Conservation (phyloP, 2,888 invertebrate genomes). For the Brachyopa scutellaris region DNA sequence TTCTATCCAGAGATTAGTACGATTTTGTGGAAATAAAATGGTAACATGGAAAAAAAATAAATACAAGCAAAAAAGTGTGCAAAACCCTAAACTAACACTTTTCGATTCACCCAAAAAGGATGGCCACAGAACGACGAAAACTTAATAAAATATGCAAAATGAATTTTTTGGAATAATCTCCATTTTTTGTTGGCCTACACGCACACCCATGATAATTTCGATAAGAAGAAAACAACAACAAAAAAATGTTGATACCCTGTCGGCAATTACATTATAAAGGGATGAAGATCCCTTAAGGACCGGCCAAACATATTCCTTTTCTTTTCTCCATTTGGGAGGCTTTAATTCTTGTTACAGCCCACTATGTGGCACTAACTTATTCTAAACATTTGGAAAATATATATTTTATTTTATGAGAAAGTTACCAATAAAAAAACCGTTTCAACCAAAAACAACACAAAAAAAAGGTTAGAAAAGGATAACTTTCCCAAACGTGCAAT, state of each 20-base stretch:
- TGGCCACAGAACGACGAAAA: constrained; percentile 31
- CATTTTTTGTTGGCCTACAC: neutral
- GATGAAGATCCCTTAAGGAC: constrained; percentile 44
- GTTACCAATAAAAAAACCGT: constrained; percentile 34
- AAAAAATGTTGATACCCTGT: constrained; percentile 57
- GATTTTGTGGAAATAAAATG: constrained; percentile 65
- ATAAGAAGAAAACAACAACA: constrained; percentile 23
- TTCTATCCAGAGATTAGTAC: constrained; percentile 66
- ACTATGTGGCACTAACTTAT: constrained; percentile 61
- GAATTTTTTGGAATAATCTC: constrained; percentile 43
- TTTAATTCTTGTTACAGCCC: constrained; percentile 40
- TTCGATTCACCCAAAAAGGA: constrained; percentile 43
- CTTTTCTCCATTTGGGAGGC: neutral
- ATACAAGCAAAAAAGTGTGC: constrained; percentile 2
- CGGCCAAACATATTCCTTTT: constrained; percentile 18
- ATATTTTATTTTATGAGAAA: constrained; percentile 42
- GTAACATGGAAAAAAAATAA: constrained; percentile 11
- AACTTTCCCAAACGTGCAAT: constrained; percentile 46
- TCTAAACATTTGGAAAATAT: constrained; percentile 51
- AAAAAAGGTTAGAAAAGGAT: constrained; percentile 18
- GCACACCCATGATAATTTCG: constrained; percentile 15
- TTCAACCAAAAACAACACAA: neutral
- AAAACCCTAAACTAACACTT: constrained; percentile 61
- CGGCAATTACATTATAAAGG: constrained; percentile 55
- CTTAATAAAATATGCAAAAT: constrained; percentile 70